A percentile compares a stretch with the other conserved stretches of the same genome.
Evolutionary conservation across 2,888 invertebrate species (phyloP).

Genomic region (Xylocampa areola): DNA sequence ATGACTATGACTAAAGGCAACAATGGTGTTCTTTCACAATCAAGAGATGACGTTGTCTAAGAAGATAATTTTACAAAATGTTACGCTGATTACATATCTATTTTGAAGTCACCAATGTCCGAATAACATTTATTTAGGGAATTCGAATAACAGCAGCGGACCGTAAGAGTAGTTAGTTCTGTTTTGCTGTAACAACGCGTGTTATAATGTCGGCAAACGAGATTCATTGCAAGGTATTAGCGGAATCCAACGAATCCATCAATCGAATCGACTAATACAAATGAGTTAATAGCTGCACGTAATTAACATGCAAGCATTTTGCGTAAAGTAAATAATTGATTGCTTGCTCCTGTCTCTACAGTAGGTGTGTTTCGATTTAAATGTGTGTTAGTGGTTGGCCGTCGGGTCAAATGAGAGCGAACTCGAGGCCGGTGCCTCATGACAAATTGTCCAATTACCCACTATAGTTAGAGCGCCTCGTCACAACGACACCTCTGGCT

Average conservation of each 20-base stretch:
- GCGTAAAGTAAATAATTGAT: conserved; percentile 42
- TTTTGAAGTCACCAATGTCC: too few relatives aligned
- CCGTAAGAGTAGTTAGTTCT: conserved; percentile 1
- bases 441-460: conserved; percentile 78
- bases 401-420: conserved; percentile 53
- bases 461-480: conserved; percentile 71
- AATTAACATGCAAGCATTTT: conserved; percentile 29
- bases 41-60: too few relatives aligned
- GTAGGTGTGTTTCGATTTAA: conserved; percentile 33
- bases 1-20: too few relatives aligned
- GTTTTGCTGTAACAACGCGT: neutral
- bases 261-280: conserved; percentile 18
- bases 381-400: conserved; percentile 44
- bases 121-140: too few relatives aligned
- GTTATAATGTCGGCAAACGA: conserved; percentile 1
- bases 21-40: too few relatives aligned
- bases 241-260: conserved; percentile 24
- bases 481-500: conserved; percentile 57
- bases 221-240: conserved; percentile 8
- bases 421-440: conserved; percentile 61
- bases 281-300: conserved; percentile 27
- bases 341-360: conserved; percentile 19
- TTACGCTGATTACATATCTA: too few relatives aligned
- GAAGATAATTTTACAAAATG: too few relatives aligned
- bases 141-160: too few relatives aligned